These are phyloP conservation scores for Onthophagus taurus DNA, from an alignment of 1,140 invertebrate genomes.

Conservation along the genomic window DNA sequence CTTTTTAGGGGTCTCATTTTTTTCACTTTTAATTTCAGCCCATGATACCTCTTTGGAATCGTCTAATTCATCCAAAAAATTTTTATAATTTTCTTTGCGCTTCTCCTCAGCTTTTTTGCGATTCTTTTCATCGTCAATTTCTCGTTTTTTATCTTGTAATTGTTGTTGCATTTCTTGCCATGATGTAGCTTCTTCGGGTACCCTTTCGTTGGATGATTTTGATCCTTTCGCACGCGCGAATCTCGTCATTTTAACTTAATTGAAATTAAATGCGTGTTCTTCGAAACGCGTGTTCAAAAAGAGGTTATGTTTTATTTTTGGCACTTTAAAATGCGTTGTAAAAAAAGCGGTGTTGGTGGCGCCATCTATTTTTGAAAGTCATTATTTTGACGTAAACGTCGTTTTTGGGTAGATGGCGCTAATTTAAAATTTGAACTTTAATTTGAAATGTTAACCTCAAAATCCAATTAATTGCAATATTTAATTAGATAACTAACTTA, in stretches of 20 bases:
- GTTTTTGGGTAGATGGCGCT: too few relatives aligned
- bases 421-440: too few relatives aligned
- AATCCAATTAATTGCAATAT: too few relatives aligned
- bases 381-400: too few relatives aligned
- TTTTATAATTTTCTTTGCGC: slow-evolving; percentile 40
- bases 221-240: slow-evolving; percentile 64
- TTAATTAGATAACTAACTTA: too few relatives aligned
- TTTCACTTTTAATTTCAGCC: slow-evolving; percentile 41
- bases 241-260: slow-evolving; percentile 62
- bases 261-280: too few relatives aligned
- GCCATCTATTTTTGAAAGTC: too few relatives aligned
- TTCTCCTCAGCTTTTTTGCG: slow-evolving; percentile 26
- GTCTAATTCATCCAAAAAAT: slow-evolving; percentile 45
- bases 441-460: too few relatives aligned
- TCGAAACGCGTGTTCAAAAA: too few relatives aligned
- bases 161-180: slow-evolving; percentile 62
- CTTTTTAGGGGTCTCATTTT: slow-evolving; percentile 8
- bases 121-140: slow-evolving; percentile 34
- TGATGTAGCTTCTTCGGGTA: slow-evolving; percentile 57
- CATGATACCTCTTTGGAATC: slow-evolving; percentile 37
- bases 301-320: too few relatives aligned
- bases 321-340: too few relatives aligned
- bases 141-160: slow-evolving; percentile 38
- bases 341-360: too few relatives aligned
- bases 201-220: slow-evolving; percentile 59